Base-by-base conservation (phyloP, 2,888 invertebrate species). In the Ypsolopha sequella region DNA sequence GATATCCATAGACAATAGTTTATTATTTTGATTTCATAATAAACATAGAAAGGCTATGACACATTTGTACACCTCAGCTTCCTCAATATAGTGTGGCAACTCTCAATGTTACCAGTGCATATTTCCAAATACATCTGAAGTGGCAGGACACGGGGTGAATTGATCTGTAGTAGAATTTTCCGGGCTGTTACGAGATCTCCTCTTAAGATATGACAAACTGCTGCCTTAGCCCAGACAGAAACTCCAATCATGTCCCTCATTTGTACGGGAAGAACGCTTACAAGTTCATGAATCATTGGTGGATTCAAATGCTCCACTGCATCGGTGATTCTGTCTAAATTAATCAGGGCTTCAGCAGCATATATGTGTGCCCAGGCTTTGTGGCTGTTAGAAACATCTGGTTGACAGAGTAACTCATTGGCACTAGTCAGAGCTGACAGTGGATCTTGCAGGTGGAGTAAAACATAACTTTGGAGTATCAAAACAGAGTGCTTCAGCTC, bases 291-390 rank as follows among this genome's bases (percentile, higher is more conserved):
- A 47, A 94, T 89, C 73, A 91, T 90, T 49, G 92, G 91, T 1
- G 92, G 93, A 63, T 95, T 94, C 49, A 98, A 84, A 76, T 95
- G 92, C 53, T 93, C 91, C 9, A 95, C 88, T 1, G 97, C 97
- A 73, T 97, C 96, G 0, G 90, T 85, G 58, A 95, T 91, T 76
- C 91, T 90, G 68, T 97, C 95, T 68, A 95, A 80, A 62, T 93
- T 90, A 51, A 97, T 91, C 9, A 95, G 82, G 34, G 96, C 93
- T 80, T 98, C 97, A 0, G 96, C 96, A 50, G 94, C 93, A 74
- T 98, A 98, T 62, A 97, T 89, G 73, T 95, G 94, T 0, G 92
- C 96, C 63, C 97, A 87, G 60, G 95, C 89, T 73, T 93, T 93
- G 58, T 86, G 87, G 53, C 73, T 70, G 56, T 74, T 81, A 1